Conservation (phyloP, 2,888 invertebrate species). For the Heliconius ismenius region DNA sequence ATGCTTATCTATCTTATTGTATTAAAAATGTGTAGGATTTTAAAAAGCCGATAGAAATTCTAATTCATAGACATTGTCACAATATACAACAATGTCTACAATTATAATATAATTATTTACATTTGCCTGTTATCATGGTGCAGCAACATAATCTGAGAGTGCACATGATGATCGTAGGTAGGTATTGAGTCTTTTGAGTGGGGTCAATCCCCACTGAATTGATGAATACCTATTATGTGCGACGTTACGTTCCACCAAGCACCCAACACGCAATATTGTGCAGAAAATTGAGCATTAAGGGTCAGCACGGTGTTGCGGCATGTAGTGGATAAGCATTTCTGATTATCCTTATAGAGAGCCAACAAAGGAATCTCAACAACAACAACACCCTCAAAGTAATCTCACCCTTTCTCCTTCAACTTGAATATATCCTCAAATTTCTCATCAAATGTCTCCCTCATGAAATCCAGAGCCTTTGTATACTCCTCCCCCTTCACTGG, state of each 20-base stretch:
- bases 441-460: slow-evolving; percentile 84
- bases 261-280: background rate
- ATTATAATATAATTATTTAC: too few species aligned
- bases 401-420: slow-evolving; percentile 86
- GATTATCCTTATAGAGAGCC: background rate
- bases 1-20: too few species aligned
- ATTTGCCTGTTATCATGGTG: too few species aligned
- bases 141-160: too few species aligned
- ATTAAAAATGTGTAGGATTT: too few species aligned
- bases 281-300: background rate
- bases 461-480: slow-evolving; percentile 83
- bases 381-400: background rate
- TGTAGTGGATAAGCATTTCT: too few species aligned
- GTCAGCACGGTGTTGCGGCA: background rate
- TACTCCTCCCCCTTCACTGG: slow-evolving; percentile 84
- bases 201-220: too few species aligned
- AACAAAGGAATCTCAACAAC: slow-evolving; percentile 39
- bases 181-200: too few species aligned
- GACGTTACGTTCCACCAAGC: background rate
- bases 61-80: too few species aligned
- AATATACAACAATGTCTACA: too few species aligned
- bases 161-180: too few species aligned
- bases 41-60: too few species aligned
- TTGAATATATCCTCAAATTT: slow-evolving; percentile 92
- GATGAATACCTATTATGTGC: background rate